Evolutionary conservation across 2,797 vertebrate species (phyloP).

Genomic region (Ctenosaura bakeri): DNA sequence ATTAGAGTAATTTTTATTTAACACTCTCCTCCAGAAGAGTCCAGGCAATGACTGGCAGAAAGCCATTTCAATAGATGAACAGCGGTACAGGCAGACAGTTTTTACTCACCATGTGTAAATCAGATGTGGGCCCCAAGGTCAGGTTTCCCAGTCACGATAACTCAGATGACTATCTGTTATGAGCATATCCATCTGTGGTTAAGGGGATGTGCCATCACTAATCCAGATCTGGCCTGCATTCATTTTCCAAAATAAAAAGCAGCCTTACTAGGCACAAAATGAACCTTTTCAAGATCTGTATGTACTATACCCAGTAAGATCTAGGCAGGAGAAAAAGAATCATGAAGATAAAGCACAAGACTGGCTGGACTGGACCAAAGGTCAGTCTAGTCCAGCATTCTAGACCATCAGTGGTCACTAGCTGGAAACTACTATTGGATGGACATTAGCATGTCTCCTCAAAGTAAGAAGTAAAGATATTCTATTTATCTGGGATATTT

Average conservation of each 20-base stretch:
- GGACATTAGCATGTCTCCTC: background rate
- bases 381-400: background rate
- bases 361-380: background rate
- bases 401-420: background rate
- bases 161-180: conserved; percentile 71
- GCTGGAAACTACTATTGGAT: background rate
- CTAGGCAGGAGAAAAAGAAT: conserved; percentile 10
- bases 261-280: conserved; percentile 73
- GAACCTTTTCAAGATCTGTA: conserved; percentile 36
- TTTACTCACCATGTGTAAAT: conserved; percentile 59
- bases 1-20: conserved; percentile 71
- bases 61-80: conserved; percentile 53
- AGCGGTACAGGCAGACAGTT: conserved; percentile 53
- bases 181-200: conserved; percentile 77
- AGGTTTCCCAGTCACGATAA: conserved; percentile 65
- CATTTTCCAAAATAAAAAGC: conserved; percentile 79
- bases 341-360: background rate
- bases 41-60: conserved; percentile 67
- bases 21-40: conserved; percentile 69
- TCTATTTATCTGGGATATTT: background rate
- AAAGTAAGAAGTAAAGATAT: background rate
- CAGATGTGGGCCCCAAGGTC: conserved; percentile 72
- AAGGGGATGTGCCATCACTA: conserved; percentile 69
- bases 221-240: conserved; percentile 75
- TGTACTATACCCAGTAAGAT: conserved; percentile 28